These are phyloP conservation scores for Temnothorax longispinosus DNA, from an alignment of 1,140 invertebrate species.

Conservation along the genomic window DNA sequence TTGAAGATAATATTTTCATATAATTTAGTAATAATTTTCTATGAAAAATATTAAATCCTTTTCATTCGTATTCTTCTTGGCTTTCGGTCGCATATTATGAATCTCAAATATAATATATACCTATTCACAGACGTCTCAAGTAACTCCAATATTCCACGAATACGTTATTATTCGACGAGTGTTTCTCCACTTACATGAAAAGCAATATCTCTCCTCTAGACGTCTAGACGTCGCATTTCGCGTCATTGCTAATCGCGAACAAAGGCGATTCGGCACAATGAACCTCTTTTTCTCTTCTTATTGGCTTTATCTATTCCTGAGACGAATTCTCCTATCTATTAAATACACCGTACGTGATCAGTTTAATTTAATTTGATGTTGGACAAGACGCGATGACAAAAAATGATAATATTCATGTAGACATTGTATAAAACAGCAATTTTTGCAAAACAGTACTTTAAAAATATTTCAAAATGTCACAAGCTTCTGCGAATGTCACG, in stretches of 20 bases:
- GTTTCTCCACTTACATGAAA: background rate
- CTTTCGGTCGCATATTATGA: background rate
- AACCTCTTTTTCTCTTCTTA: conserved; percentile 2
- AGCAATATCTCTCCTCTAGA: conserved; percentile 13
- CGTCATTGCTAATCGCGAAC: background rate
- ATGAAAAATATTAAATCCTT: background rate
- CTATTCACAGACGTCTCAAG: background rate
- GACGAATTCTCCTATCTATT: background rate
- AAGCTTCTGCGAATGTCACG: background rate
- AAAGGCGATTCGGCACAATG: background rate
- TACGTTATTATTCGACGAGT: background rate
- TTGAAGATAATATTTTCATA: background rate
- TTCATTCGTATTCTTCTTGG: background rate
- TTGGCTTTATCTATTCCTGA: background rate
- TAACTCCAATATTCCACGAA: background rate
- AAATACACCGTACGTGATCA: background rate
- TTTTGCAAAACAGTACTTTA: background rate
- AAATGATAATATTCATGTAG: background rate
- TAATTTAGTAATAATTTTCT: background rate
- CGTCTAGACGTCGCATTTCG: conserved; percentile 15
- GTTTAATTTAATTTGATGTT: background rate
- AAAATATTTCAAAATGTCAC: conserved; percentile 19
- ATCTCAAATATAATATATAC: background rate
- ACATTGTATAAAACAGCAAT: background rate
- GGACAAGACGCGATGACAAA: background rate